These are phyloP conservation scores for Drosophila nebulosa DNA, from an alignment of 1,140 invertebrate genomes.

Conservation along the genomic window DNA sequence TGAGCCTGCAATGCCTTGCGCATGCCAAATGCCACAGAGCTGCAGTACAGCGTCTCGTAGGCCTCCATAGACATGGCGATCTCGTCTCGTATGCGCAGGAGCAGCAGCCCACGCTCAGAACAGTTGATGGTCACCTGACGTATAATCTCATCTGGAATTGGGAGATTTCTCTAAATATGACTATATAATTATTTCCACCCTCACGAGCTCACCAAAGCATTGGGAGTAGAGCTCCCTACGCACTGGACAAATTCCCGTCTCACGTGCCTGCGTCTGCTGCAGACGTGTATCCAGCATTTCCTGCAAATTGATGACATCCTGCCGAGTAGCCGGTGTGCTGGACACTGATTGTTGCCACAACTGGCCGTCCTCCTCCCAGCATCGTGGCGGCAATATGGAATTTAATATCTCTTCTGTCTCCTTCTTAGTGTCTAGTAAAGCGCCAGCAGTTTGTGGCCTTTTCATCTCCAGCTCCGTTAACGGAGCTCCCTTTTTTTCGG, in stretches of 20 bases:
- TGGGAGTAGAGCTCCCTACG: conserved; percentile 96
- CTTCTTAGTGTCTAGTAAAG: conserved; percentile 83
- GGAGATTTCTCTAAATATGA: background rate
- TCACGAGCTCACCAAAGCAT: conserved; percentile 90
- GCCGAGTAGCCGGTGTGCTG: conserved; percentile 95
- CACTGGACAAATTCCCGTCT: conserved; percentile 98
- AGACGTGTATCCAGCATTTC: conserved; percentile 96
- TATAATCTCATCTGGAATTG: conserved; percentile 91
- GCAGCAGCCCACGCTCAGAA: conserved; percentile 95
- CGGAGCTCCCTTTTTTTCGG: conserved; percentile 82
- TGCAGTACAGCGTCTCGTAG: conserved; percentile 96
- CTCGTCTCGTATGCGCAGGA: conserved; percentile 96
- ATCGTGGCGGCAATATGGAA: conserved; percentile 96
- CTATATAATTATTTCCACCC: background rate
- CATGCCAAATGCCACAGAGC: conserved; percentile 98
- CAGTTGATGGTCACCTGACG: conserved; percentile 98
- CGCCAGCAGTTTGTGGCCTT: conserved; percentile 72
- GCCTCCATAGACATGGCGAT: conserved; percentile 97
- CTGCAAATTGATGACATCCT: conserved; percentile 97
- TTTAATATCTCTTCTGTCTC: conserved; percentile 97
- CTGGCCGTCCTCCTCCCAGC: conserved; percentile 95
- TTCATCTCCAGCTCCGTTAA: conserved; percentile 81
- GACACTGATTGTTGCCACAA: conserved; percentile 95
- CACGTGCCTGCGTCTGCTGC: conserved; percentile 94
- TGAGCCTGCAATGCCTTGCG: conserved; percentile 95